phyloP scores from a whole-genome alignment of 64 coral and sea anemone species.

The Hydrozoanthus tunicans region DNA sequence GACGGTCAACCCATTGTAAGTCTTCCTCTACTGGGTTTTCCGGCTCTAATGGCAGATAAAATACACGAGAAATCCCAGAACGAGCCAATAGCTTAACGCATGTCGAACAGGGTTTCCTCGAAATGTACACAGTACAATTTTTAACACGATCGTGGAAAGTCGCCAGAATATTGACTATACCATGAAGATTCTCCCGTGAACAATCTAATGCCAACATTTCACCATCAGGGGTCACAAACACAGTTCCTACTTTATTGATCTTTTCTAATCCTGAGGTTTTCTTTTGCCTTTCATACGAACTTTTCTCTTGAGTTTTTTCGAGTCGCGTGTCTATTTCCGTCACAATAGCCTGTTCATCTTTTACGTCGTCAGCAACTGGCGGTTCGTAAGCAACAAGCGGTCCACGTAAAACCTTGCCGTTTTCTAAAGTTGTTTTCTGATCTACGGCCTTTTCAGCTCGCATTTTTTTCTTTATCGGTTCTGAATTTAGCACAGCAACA shows the following conservation, averaged over 20 bases:
- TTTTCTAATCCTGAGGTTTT: not conserved
- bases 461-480: constrained; percentile 23
- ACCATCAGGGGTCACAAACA: constrained; percentile 46
- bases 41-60: constrained; percentile 44
- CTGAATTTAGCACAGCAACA: not conserved
- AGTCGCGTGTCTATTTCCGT: not conserved
- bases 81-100: constrained; percentile 34
- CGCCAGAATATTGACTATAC: constrained; percentile 22
- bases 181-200: constrained; percentile 49
- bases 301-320: not conserved
- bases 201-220: constrained; percentile 44
- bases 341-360: not conserved
- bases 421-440: not conserved
- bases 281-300: not conserved
- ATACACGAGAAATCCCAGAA: constrained; percentile 31
- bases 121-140: constrained; percentile 46
- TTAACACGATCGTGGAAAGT: constrained; percentile 54
- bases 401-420: not conserved
- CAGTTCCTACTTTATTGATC: constrained; percentile 46
- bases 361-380: not conserved
- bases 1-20: constrained; percentile 9
- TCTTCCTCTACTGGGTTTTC: constrained; percentile 37
- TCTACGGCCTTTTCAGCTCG: not conserved
- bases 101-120: constrained; percentile 22
- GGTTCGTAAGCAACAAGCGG: not conserved